Evolutionary conservation across 2,888 invertebrate genomes (phyloP).

Genomic region (Hirtodrosophila trivittata): DNA sequence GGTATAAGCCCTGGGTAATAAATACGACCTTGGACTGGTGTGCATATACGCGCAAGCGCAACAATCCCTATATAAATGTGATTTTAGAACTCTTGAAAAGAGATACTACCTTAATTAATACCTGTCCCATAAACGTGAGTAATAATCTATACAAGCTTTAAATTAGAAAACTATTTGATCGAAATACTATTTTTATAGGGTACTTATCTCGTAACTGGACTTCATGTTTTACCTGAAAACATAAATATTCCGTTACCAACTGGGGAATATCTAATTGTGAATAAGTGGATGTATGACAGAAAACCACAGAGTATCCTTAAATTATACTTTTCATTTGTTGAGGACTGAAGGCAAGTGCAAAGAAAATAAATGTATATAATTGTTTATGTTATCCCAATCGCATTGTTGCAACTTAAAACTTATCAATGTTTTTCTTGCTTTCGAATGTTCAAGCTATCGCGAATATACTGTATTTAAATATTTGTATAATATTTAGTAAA

Average conservation of each 20-base stretch:
- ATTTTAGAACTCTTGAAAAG: conserved; percentile 1
- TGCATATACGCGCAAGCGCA: neutral
- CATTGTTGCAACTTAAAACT: no score
- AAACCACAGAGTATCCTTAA: neutral
- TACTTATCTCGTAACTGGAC: neutral
- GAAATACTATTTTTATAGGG: conserved; percentile 1
- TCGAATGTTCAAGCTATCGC: no score
- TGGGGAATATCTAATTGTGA: conserved; percentile 5
- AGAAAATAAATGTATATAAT: no score
- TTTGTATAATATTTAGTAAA: no score
- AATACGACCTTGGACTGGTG: conserved; percentile 11
- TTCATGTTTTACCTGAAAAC: conserved; percentile 1
- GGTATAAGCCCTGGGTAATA: conserved; percentile 16
- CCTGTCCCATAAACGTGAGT: conserved; percentile 13
- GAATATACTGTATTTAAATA: no score
- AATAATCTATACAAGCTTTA: neutral
- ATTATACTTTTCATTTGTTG: conserved; percentile 3
- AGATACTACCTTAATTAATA: conserved; percentile 11
- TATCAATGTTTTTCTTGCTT: no score
- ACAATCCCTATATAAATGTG: conserved; percentile 2
- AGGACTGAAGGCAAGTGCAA: no score
- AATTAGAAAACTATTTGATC: no score
- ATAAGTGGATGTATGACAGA: neutral
- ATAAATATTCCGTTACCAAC: neutral
- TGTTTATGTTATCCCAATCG: no score